Evolutionary conservation across 64 coral and sea anemone genomes (phyloP).

Genomic region (Acropora yongei): DNA sequence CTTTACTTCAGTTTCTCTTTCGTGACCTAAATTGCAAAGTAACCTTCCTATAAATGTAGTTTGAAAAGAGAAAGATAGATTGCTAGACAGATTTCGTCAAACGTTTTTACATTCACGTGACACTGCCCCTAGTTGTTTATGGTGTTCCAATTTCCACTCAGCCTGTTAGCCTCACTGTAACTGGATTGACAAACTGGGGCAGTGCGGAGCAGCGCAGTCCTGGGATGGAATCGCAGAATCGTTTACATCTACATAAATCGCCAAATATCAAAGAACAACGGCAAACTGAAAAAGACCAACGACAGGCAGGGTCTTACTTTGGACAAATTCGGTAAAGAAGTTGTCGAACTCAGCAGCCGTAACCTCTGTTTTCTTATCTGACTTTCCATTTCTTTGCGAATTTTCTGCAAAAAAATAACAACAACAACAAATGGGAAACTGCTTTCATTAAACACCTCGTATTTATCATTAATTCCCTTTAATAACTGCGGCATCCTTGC

Average conservation of each 20-base stretch:
- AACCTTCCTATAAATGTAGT: no score
- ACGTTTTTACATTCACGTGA: no score
- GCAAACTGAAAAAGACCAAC: not conserved
- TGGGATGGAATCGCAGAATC: no score
- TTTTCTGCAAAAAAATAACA: constrained; percentile 29
- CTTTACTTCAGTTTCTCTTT: no score
- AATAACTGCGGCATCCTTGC: no score
- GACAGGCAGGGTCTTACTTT: constrained; percentile 19
- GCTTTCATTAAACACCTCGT: not conserved
- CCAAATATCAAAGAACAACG: no score
- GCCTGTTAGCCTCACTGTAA: not conserved
- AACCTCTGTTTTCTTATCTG: constrained; percentile 68
- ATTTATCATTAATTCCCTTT: no score
- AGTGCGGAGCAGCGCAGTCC: no score
- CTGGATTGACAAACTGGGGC: not conserved
- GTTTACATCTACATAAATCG: not conserved
- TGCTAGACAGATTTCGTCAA: not conserved
- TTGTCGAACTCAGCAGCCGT: constrained; percentile 33
- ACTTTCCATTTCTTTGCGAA: constrained; percentile 59
- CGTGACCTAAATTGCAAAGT: no score
- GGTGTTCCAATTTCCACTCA: not conserved
- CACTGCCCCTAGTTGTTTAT: not conserved
- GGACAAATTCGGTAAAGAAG: constrained; percentile 58
- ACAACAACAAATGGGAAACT: not conserved
- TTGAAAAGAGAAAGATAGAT: no score